Percentiles rank a stretch among this genome's conserved stretches.
Evolutionary conservation across 2,797 vertebrate genomes (phyloP).

Genomic region (Pachyuromys duprasi): DNA sequence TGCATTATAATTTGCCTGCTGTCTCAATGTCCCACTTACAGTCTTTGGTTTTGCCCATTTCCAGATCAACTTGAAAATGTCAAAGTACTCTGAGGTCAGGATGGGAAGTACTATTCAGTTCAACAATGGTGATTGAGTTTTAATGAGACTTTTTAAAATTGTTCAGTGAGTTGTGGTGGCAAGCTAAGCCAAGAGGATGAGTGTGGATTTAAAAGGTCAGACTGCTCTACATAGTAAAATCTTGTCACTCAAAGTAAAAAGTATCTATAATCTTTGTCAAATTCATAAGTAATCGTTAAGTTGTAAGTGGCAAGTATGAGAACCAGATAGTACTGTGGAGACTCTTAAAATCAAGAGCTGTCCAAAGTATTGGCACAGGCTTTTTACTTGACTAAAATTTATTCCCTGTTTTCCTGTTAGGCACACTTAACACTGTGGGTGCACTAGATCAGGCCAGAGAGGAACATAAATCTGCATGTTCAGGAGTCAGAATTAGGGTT

Average conservation of each 20-base stretch:
- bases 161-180: not conserved
- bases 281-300: slow-evolving; percentile 57
- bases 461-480: slow-evolving; percentile 29
- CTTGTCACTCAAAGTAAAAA: not conserved
- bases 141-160: slow-evolving; percentile 1
- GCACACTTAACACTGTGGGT: not conserved
- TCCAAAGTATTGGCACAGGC: not conserved
- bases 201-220: not conserved
- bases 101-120: not conserved
- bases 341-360: slow-evolving; percentile 31
- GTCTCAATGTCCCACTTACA: slow-evolving; percentile 1
- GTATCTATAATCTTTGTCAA: slow-evolving; percentile 35
- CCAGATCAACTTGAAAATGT: not conserved
- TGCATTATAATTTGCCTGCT: not conserved
- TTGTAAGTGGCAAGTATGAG: slow-evolving; percentile 50
- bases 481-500: not conserved
- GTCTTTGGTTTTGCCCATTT: slow-evolving; percentile 12
- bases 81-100: not conserved
- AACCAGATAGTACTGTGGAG: not conserved
- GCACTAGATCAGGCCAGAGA: not conserved
- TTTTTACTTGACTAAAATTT: slow-evolving; percentile 47
- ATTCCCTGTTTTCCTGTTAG: slow-evolving; percentile 1
- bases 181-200: not conserved
- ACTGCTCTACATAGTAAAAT: not conserved
- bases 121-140: not conserved